Conservation (phyloP, 2,888 invertebrate genomes). For the Pelosia muscerda region DNA sequence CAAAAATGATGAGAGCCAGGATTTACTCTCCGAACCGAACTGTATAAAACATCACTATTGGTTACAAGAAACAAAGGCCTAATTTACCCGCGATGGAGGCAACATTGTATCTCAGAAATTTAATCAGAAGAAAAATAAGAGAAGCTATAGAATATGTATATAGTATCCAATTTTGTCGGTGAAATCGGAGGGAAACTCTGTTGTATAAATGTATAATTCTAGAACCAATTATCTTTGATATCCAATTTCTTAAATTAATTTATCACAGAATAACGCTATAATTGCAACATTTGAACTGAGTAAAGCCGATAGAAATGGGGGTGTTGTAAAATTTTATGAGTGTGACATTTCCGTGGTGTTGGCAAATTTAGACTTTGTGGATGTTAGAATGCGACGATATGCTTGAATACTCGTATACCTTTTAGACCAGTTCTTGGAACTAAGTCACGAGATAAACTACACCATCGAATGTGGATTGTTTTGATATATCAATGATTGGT, state of each 20-base stretch:
- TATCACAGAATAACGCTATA: conserved; percentile 41
- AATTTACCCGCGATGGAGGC: conserved; percentile 32
- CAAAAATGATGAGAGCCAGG: conserved; percentile 20
- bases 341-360: conserved; percentile 7
- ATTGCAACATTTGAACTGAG: conserved; percentile 47
- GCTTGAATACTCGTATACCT: no score
- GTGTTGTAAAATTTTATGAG: conserved; percentile 42
- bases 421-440: no score
- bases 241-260: conserved; percentile 54
- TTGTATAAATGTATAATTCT: conserved; percentile 41
- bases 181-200: conserved; percentile 34
- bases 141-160: conserved; percentile 38
- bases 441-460: no score
- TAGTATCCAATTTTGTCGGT: conserved; percentile 45
- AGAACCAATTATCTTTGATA: conserved; percentile 47
- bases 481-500: no score
- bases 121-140: conserved; percentile 47
- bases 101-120: conserved; percentile 37
- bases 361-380: conserved; percentile 11
- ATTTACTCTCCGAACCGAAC: conserved; percentile 13
- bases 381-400: neutral
- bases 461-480: no score
- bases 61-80: conserved; percentile 35
- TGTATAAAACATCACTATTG: conserved; percentile 26
- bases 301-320: conserved; percentile 37